phyloP scores from a whole-genome alignment of 2,113 vertebrate species.

The Hippocampus mohnikei region DNA sequence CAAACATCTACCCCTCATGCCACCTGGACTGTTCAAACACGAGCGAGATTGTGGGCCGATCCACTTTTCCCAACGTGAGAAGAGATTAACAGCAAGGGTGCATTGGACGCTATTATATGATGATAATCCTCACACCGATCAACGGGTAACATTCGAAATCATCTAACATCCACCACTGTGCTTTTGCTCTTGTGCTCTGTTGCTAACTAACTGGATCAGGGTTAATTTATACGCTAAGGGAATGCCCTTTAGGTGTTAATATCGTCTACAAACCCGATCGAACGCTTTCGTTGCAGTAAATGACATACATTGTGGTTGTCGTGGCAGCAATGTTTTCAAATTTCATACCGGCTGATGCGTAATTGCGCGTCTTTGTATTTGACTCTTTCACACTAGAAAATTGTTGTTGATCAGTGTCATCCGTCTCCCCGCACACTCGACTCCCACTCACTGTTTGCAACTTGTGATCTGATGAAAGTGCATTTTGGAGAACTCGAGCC shows the following conservation, averaged over 20 bases:
- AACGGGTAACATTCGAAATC: conserved; percentile 43
- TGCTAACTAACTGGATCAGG: conserved; percentile 36
- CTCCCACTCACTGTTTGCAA: neutral
- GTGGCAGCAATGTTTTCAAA: neutral
- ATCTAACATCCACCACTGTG: conserved; percentile 14
- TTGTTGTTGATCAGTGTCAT: neutral
- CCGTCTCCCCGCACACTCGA: neutral
- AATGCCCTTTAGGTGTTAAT: conserved; percentile 32
- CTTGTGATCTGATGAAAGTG: neutral
- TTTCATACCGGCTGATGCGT: neutral
- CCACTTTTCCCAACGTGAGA: conserved; percentile 37
- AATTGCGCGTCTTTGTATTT: neutral
- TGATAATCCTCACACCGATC: conserved; percentile 50
- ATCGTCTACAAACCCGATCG: conserved; percentile 5
- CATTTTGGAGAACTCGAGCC: neutral
- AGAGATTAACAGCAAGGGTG: conserved; percentile 42
- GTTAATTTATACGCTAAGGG: conserved; percentile 39
- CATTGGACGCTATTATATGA: conserved; percentile 45
- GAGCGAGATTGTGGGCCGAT: conserved; percentile 28
- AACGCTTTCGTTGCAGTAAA: conserved; percentile 16
- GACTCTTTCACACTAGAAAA: neutral
- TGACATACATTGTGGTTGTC: neutral
- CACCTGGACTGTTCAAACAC: conserved; percentile 39
- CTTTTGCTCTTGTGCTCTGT: conserved; percentile 26
- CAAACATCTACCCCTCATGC: conserved; percentile 32